Conservation (phyloP, 2,797 vertebrate genomes). For the Numenius phaeopus region DNA sequence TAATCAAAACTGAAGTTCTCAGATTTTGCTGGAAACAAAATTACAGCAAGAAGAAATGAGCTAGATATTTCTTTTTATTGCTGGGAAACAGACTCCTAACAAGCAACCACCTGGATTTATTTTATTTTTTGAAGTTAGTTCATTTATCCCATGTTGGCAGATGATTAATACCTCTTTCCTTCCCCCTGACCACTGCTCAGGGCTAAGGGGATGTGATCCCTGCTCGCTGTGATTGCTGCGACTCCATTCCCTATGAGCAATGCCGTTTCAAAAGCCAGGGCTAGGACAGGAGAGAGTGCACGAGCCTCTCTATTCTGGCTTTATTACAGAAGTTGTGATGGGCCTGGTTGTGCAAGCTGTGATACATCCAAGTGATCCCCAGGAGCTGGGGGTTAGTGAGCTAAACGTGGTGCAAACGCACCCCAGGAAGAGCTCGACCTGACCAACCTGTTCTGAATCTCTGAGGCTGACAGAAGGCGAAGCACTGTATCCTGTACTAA, state of each 20-base stretch:
- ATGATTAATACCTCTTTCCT: background rate
- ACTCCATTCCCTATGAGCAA: background rate
- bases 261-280: background rate
- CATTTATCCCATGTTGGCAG: background rate
- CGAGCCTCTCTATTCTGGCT: background rate
- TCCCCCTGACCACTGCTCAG: accelerated
- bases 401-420: no score
- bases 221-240: accelerated
- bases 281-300: background rate
- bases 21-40: constrained; percentile 20
- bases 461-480: background rate
- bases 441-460: background rate
- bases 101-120: background rate
- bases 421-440: background rate
- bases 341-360: background rate
- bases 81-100: background rate
- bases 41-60: background rate
- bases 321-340: background rate
- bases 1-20: constrained; percentile 23
- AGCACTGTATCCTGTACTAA: background rate
- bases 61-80: background rate
- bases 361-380: background rate
- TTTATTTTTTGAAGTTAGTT: background rate
- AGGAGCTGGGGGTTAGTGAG: background rate
- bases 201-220: background rate